Conservation (phyloP, 2,888 invertebrate genomes). For the Melanophora roralis region DNA sequence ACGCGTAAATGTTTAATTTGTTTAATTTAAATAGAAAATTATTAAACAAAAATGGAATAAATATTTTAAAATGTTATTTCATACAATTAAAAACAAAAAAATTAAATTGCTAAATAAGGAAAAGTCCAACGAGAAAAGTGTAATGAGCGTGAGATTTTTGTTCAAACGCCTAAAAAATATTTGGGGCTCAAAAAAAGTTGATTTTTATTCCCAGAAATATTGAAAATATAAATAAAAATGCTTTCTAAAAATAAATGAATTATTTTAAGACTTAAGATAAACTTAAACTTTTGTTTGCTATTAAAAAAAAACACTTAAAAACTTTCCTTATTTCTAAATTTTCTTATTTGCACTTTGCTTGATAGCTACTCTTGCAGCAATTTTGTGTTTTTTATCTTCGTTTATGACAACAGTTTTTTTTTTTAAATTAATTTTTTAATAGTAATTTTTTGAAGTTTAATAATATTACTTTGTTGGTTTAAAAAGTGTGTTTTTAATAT, state of each 20-base stretch:
- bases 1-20: constrained; percentile 27
- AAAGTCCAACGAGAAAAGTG: neutral
- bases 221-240: no score
- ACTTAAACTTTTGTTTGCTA: constrained; percentile 14
- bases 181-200: neutral
- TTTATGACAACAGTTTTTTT: no score
- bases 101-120: neutral
- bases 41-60: neutral
- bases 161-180: no score
- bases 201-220: no score
- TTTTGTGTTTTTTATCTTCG: no score
- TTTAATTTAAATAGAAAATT: neutral
- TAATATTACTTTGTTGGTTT: neutral
- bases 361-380: no score
- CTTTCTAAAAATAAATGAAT: no score
- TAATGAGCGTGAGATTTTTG: neutral
- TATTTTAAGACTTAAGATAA: no score
- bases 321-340: no score
- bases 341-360: constrained; percentile 26
- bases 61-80: neutral
- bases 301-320: no score
- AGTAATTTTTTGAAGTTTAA: no score
- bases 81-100: neutral
- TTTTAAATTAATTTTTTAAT: neutral
- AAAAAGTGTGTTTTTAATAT: neutral